Evolutionary conservation across 2,113 vertebrate genomes (phyloP).

Genomic region (Narcine bancroftii): DNA sequence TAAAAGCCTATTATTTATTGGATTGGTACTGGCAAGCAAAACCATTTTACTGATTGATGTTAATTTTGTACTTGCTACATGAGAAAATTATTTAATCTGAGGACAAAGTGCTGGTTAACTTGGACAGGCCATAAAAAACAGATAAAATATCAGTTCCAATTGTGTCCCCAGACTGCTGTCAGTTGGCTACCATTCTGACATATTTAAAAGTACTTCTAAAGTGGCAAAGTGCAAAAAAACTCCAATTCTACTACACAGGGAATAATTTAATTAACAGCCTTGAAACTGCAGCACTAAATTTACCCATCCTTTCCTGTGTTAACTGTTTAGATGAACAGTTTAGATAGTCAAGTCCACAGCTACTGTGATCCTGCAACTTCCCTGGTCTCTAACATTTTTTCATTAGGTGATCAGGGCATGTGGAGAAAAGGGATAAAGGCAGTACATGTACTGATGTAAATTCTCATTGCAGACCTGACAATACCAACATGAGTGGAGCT

Average conservation of each 20-base stretch:
- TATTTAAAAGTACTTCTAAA: background rate
- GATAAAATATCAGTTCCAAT: background rate
- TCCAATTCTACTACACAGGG: background rate
- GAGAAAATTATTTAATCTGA: background rate
- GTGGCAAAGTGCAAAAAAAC: background rate
- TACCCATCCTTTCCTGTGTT: background rate
- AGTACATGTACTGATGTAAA: background rate
- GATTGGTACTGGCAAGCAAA: background rate
- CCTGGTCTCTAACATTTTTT: background rate
- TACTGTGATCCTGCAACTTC: background rate
- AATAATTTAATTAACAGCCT: conserved; percentile 6
- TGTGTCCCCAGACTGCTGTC: background rate
- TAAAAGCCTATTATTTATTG: background rate
- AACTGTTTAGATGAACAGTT: background rate
- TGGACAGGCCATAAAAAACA: background rate
- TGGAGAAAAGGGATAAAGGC: background rate
- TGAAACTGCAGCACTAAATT: background rate
- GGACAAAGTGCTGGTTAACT: background rate
- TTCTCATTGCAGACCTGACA: background rate
- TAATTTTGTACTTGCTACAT: background rate
- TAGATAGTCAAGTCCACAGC: background rate
- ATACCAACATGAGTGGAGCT: background rate
- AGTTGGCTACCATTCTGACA: background rate
- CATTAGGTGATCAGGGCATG: background rate
- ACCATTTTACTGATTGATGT: background rate